phyloP scores from a whole-genome alignment of 2,888 invertebrate species.

The Rhorus exstirpatorius region DNA sequence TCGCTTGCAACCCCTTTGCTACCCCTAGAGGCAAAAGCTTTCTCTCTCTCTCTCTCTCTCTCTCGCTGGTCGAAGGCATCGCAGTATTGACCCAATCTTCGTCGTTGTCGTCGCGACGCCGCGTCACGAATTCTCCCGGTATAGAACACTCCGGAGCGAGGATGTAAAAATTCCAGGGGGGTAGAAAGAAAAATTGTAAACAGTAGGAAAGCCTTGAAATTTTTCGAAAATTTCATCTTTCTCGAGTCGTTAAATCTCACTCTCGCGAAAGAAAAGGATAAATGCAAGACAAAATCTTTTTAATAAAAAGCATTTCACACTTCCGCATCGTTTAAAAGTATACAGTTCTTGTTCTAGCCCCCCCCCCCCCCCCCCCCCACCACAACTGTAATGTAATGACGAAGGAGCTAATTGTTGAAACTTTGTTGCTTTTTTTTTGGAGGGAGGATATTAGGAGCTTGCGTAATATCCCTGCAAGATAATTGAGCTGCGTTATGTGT shows the following conservation, averaged over 20 bases:
- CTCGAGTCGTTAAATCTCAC: no score
- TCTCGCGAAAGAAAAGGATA: no score
- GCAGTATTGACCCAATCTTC: conserved; percentile 68
- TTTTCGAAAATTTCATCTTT: no score
- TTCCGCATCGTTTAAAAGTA: no score
- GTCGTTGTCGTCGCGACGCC: conserved; percentile 57
- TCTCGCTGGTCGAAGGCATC: conserved; percentile 45
- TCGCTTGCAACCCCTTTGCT: conserved; percentile 34
- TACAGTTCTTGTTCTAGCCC: no score
- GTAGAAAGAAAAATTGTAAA: conserved; percentile 1
- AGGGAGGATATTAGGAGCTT: not conserved
- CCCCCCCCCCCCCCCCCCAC: no score
- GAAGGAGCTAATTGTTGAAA: no score
- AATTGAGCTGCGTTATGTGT: conserved; percentile 32
- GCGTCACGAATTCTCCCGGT: conserved; percentile 56
- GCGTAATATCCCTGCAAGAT: not conserved
- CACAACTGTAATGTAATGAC: no score
- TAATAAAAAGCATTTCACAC: no score
- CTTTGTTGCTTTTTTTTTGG: not conserved
- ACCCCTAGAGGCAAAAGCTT: conserved; percentile 21
- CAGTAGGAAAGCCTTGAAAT: no score
- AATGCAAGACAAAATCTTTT: no score
- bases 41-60: no score
- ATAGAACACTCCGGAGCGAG: conserved; percentile 17
- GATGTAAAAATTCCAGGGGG: conserved; percentile 8